Evolutionary conservation across 1,140 invertebrate genomes (phyloP).

Genomic region (Trichonephila inaurata): DNA sequence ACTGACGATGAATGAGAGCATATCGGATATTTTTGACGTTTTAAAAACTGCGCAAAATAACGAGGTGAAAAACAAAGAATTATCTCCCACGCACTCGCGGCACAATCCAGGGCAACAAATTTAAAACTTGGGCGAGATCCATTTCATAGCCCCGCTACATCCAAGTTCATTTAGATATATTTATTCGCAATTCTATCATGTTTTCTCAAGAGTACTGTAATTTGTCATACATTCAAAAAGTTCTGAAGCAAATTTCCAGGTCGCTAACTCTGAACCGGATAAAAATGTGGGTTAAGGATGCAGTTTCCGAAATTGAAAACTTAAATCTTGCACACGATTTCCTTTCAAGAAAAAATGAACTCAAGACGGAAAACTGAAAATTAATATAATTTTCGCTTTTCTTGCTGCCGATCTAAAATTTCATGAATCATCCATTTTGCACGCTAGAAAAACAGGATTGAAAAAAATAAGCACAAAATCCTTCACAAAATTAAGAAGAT

Average conservation of each 20-base stretch:
- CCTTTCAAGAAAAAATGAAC: neutral
- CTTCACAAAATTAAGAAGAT: too few relatives aligned
- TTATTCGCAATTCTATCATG: neutral
- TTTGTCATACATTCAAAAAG: neutral
- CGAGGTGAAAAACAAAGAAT: conserved; percentile 10
- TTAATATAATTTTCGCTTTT: too few relatives aligned
- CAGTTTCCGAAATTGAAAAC: neutral
- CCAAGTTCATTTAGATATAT: neutral
- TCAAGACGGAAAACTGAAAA: neutral
- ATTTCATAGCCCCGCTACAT: neutral
- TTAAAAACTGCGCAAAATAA: neutral
- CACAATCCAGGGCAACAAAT: conserved; percentile 13
- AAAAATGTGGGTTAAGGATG: neutral
- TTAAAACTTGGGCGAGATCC: conserved; percentile 53
- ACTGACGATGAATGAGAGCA: neutral
- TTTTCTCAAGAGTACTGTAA: neutral
- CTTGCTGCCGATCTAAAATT: too few relatives aligned
- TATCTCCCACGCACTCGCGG: conserved; percentile 14
- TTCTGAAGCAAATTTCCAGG: neutral
- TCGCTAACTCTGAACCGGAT: neutral
- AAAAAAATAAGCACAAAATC: too few relatives aligned
- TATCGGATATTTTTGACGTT: conserved; percentile 17
- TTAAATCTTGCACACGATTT: neutral
- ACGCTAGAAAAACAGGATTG: too few relatives aligned
- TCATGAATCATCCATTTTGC: too few relatives aligned